phyloP scores from a whole-genome alignment of 2,888 invertebrate species.

The Julus scanicus region DNA sequence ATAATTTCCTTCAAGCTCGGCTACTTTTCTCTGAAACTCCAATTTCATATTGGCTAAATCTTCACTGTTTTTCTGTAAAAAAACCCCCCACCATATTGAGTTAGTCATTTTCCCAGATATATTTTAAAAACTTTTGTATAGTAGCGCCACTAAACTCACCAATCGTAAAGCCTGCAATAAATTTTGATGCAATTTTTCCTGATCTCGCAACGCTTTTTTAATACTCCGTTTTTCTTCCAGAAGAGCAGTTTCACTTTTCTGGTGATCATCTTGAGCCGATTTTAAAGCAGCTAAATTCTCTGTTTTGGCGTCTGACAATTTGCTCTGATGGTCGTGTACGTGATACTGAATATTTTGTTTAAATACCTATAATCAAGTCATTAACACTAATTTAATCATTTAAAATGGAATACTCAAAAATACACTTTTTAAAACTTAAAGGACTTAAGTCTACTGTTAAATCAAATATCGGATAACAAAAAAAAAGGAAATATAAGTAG shows the following conservation, averaged over 20 bases:
- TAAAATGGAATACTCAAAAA: too few relatives aligned
- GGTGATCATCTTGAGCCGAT: conserved; percentile 84
- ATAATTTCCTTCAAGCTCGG: conserved; percentile 77
- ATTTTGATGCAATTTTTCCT: conserved; percentile 77
- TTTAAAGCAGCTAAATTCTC: conserved; percentile 85
- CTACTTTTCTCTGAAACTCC: conserved; percentile 76
- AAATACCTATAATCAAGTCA: conserved; percentile 71
- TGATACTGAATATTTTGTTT: conserved; percentile 94
- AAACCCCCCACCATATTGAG: background rate
- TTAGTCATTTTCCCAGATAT: conserved; percentile 15
- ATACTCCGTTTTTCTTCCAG: conserved; percentile 78
- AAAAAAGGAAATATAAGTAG: too few relatives aligned
- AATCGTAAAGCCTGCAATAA: conserved; percentile 78
- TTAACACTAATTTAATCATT: background rate
- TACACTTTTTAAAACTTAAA: too few relatives aligned
- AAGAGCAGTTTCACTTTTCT: conserved; percentile 79
- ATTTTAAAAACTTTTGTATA: background rate
- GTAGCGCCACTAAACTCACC: conserved; percentile 65
- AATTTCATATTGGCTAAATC: conserved; percentile 72
- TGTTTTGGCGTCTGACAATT: conserved; percentile 84
- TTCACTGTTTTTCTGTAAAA: conserved; percentile 68
- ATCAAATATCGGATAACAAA: too few relatives aligned
- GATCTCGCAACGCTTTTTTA: conserved; percentile 76
- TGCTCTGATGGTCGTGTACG: conserved; percentile 89
- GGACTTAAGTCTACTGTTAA: too few relatives aligned